These are phyloP conservation scores for Australoheros facetus DNA, from an alignment of 2,797 vertebrate species.

Conservation along the genomic window DNA sequence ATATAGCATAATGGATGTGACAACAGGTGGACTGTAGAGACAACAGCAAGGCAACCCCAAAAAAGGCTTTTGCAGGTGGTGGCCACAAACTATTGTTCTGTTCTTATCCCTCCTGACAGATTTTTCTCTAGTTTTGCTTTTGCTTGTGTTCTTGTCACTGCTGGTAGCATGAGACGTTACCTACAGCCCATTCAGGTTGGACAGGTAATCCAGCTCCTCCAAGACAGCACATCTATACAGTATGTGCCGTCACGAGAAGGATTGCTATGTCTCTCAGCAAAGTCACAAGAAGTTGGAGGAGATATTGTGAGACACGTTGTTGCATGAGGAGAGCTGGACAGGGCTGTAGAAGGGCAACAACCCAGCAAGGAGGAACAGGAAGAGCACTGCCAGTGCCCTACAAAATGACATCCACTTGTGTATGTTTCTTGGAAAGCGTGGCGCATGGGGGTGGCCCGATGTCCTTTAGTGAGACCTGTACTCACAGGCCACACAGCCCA, in stretches of 20 bases:
- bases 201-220: background rate
- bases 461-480: background rate
- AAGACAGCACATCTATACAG: background rate
- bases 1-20: no score
- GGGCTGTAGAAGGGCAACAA: no score
- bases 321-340: background rate
- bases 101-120: background rate
- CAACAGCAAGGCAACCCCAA: accelerated
- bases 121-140: background rate
- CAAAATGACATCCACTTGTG: background rate
- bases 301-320: background rate
- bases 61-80: background rate
- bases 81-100: background rate
- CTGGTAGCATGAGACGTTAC: background rate
- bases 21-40: no score
- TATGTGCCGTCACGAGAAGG: background rate
- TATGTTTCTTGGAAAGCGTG: background rate
- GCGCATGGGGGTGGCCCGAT: background rate
- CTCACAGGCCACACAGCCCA: background rate
- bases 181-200: background rate
- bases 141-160: background rate
- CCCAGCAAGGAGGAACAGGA: background rate
- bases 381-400: background rate
- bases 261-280: background rate
- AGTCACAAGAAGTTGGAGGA: background rate